Evolutionary conservation across 2,113 vertebrate genomes (phyloP), one percentile per base, ranked within the genome.

Genomic region (Oriolus oriolus): DNA sequence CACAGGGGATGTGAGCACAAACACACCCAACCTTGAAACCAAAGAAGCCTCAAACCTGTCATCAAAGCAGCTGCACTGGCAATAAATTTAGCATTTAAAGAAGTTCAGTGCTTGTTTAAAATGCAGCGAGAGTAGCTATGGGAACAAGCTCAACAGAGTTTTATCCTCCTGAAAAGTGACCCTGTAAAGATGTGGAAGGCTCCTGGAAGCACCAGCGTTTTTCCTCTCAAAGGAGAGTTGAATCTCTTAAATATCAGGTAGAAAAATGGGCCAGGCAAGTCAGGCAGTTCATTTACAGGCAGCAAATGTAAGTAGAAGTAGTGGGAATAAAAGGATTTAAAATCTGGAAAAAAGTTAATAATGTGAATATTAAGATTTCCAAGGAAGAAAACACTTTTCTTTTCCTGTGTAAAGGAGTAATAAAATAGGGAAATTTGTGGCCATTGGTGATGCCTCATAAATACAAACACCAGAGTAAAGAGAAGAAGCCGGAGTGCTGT

Each of bases 61-160:
- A 91, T 96, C 82, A 87, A 94, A 97, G 88, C 98, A 98, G 97
- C 98, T 98, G 98, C 76, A 44, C 21, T 8, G 82, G 91, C 96
- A 97, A 95, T 98, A 97, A 98, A 97, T 98, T 96, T 88, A 85
- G 74, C 68, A 60, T 93, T 92, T 96, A 87, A 95, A 85, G 81
- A 89, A 91, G 78, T 92, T 61, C 61, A 27, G 61, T 4, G 85
- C 64, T 78, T 93, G 94, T 91, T 87, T 82, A 66, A 94, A 68
- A 93, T 44, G 76, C 71, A 64, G 66, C 0, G 20, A 63, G 70
- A 70, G 87, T 61, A 68, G 85, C 85, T 88, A 87, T 68, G 84
- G 94, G 61, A 91, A 94, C 39, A 56, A 22, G 24, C 16, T 52
- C 69, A 66, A 49, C 77, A 86, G 59, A 49, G 47, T 79, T 96